A percentile compares a stretch with the other conserved stretches of the same genome.
Conservation (phyloP, 2,113 vertebrate genomes). For the Osmerus mordax region DNA sequence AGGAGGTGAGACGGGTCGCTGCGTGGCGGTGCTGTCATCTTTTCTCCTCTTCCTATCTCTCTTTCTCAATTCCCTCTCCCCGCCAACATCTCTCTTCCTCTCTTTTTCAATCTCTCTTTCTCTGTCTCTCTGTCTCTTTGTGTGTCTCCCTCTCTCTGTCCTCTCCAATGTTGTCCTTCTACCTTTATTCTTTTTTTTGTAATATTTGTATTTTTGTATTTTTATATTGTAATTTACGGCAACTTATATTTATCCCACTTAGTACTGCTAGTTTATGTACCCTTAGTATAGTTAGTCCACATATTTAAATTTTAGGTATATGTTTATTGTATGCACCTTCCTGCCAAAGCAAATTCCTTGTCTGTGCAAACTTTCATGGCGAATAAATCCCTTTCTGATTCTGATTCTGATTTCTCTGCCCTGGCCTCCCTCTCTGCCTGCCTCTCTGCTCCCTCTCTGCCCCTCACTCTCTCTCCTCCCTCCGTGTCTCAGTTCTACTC, state of each 20-base stretch:
- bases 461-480: constrained; percentile 16
- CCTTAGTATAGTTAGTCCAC: no score
- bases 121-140: not conserved
- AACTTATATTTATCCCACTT: no score
- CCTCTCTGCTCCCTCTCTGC: not conserved
- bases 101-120: constrained; percentile 3
- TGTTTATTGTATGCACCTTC: no score
- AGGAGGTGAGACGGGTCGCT: constrained; percentile 79
- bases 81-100: constrained; percentile 11
- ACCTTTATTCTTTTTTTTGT: not conserved
- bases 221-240: no score
- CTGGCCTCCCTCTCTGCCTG: not conserved
- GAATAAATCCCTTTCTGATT: no score
- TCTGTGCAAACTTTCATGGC: no score
- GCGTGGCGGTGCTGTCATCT: not conserved
- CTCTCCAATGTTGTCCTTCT: no score
- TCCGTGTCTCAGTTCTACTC: constrained; percentile 87
- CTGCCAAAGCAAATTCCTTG: no score
- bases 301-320: no score
- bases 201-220: no score
- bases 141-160: not conserved
- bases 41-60: not conserved
- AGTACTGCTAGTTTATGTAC: no score
- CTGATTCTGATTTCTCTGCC: no score
- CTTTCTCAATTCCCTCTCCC: not conserved